Percentiles rank a stretch among this genome's conserved stretches.
phyloP scores from a whole-genome alignment of 2,888 invertebrate species.

The Ceratothoa steindachneri region DNA sequence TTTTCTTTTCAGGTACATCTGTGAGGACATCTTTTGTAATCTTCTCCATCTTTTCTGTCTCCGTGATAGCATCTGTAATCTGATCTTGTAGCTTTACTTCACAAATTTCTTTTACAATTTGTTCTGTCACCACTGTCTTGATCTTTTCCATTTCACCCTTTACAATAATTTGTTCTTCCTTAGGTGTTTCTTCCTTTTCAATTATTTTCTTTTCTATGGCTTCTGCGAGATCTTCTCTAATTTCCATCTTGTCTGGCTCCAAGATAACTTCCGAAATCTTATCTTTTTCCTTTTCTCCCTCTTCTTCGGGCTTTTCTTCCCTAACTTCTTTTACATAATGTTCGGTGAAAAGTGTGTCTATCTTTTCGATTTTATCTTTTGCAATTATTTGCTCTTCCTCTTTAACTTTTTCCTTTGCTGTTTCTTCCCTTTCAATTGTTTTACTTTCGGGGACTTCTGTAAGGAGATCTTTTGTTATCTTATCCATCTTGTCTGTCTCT shows the following conservation, averaged over 20 bases:
- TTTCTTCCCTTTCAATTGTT: constrained; percentile 6
- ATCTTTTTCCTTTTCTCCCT: background rate
- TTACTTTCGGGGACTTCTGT: background rate
- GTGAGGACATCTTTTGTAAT: constrained; percentile 57
- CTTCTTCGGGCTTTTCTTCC: background rate
- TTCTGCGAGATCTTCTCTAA: constrained; percentile 2
- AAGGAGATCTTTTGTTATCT: background rate
- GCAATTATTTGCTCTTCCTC: background rate
- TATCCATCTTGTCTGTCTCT: no score
- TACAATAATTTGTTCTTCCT: background rate
- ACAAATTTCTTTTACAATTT: constrained; percentile 49
- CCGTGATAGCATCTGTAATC: background rate
- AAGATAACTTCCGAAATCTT: background rate
- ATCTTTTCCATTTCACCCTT: constrained; percentile 1
- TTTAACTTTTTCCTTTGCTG: background rate
- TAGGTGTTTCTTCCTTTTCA: background rate
- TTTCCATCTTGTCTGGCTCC: constrained; percentile 1
- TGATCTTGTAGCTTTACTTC: constrained; percentile 48
- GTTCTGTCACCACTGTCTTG: constrained; percentile 24
- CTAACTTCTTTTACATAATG: background rate
- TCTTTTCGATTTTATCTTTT: background rate
- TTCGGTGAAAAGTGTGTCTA: background rate
- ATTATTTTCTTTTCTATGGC: background rate
- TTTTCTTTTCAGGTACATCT: constrained; percentile 54
- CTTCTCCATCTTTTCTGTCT: background rate